Conservation (phyloP, 2,797 vertebrate species). For the Anguilla obscura region DNA sequence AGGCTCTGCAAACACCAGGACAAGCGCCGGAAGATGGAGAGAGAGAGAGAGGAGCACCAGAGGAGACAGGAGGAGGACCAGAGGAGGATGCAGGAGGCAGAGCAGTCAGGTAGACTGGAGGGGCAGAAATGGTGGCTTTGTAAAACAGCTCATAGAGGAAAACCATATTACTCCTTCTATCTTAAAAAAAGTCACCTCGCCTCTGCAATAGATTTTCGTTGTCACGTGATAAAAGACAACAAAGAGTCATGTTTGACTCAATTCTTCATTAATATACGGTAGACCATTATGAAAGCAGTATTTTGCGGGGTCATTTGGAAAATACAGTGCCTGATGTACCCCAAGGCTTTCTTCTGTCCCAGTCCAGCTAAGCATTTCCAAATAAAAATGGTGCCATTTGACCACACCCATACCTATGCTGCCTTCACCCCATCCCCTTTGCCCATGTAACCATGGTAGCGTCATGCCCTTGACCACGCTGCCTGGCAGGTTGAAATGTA, state of each 20-base stretch:
- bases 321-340: neutral
- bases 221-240: neutral
- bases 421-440: neutral
- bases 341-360: neutral
- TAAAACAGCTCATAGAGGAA: neutral
- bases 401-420: neutral
- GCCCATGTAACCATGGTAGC: neutral
- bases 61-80: conserved; percentile 55
- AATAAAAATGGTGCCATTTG: neutral
- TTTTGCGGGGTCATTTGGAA: neutral
- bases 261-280: neutral
- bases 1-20: conserved; percentile 62
- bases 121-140: neutral
- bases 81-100: conserved; percentile 41
- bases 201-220: neutral
- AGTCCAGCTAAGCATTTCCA: neutral
- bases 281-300: neutral
- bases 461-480: neutral
- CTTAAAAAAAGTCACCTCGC: neutral
- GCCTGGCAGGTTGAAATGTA: neutral
- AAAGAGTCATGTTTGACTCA: neutral
- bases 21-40: conserved; percentile 46
- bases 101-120: conserved; percentile 28
- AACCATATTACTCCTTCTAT: neutral
- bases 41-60: conserved; percentile 60